These are phyloP conservation scores for Xanthia togata DNA, from an alignment of 2,888 invertebrate species.

Conservation along the genomic window DNA sequence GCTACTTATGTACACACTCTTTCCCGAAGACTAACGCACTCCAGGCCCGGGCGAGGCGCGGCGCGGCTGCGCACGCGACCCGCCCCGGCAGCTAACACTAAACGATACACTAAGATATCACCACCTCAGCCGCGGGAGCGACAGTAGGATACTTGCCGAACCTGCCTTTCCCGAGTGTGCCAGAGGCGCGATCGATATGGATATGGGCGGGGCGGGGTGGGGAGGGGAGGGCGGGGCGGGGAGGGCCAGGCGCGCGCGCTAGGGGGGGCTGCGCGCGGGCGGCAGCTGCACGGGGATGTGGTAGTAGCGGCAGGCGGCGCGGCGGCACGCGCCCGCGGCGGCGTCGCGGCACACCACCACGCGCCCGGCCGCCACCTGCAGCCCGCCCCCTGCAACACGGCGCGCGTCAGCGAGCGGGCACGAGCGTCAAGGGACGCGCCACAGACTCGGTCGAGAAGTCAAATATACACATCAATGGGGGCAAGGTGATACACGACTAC, in stretches of 20 bases:
- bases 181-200: slow-evolving; percentile 85
- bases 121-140: slow-evolving; percentile 81
- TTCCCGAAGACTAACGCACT: slow-evolving; percentile 80
- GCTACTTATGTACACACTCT: slow-evolving; percentile 90
- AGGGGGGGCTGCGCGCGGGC: slow-evolving; percentile 92
- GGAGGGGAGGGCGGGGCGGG: too few species aligned
- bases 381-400: slow-evolving; percentile 95
- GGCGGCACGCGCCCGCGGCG: slow-evolving; percentile 97
- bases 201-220: too few species aligned
- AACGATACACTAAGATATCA: slow-evolving; percentile 83
- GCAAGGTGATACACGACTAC: slow-evolving; percentile 3
- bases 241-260: too few species aligned
- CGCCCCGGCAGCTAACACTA: slow-evolving; percentile 77
- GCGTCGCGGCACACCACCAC: slow-evolving; percentile 99
- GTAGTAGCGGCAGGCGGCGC: slow-evolving; percentile 99
- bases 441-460: not conserved
- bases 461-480: slow-evolving; percentile 24
- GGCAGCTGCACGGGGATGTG: slow-evolving; percentile 98
- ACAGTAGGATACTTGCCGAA: slow-evolving; percentile 77
- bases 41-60: slow-evolving; percentile 72
- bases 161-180: slow-evolving; percentile 83
- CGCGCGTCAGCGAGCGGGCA: slow-evolving; percentile 7
- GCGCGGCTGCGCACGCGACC: slow-evolving; percentile 64
- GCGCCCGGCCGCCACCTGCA: slow-evolving; percentile 98
- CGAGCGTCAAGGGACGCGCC: not conserved